Evolutionary conservation across 2,797 vertebrate species (phyloP).

Genomic region (Protonibea diacanthus): DNA sequence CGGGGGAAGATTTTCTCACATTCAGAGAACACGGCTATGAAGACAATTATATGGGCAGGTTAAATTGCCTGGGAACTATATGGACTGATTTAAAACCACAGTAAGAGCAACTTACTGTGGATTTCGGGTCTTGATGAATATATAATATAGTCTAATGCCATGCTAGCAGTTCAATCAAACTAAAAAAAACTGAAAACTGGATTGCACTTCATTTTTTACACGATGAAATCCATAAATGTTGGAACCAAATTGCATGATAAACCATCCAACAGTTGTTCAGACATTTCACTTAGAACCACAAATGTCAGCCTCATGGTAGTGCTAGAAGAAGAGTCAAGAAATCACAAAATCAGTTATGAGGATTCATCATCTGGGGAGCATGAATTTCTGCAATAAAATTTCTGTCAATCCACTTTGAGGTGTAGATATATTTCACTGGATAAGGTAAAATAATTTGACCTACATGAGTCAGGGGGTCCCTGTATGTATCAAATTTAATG

Average conservation of each 20-base stretch:
- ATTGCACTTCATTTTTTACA: neutral
- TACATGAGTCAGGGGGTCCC: neutral
- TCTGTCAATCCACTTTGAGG: neutral
- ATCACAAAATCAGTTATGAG: neutral
- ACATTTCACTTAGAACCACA: neutral
- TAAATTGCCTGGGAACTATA: conserved; percentile 67
- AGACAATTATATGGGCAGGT: conserved; percentile 63
- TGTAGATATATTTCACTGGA: neutral
- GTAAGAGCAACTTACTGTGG: conserved; percentile 48
- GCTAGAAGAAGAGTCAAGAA: neutral
- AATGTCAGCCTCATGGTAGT: neutral
- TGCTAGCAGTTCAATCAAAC: neutral
- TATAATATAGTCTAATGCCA: neutral
- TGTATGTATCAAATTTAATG: neutral
- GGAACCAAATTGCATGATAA: neutral
- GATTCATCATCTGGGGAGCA: neutral
- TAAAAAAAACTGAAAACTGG: no score
- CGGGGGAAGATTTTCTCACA: conserved; percentile 36
- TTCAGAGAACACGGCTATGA: conserved; percentile 56
- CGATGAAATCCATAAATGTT: neutral
- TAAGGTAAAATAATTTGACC: neutral
- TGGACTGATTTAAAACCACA: conserved; percentile 69
- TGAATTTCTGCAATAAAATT: neutral
- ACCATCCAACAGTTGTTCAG: neutral
- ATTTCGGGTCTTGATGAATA: conserved; percentile 24